These are phyloP conservation scores for Mustela nigripes DNA, from an alignment of 2,113 vertebrate genomes.

Conservation along the genomic window DNA sequence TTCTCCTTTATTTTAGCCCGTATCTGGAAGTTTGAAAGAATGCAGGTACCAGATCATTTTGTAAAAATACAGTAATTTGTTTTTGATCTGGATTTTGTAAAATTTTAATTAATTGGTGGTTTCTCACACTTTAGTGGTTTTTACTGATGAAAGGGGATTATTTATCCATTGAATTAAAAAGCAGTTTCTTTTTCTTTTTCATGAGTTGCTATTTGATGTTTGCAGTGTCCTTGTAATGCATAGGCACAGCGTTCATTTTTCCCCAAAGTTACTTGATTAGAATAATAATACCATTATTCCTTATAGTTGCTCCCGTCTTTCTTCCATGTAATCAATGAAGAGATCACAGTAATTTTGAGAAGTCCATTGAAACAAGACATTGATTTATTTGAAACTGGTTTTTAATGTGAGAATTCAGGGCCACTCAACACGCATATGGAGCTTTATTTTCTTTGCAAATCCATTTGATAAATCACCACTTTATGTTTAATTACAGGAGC, in stretches of 20 bases:
- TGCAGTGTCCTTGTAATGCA: background rate
- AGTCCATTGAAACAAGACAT: background rate
- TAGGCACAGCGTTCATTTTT: background rate
- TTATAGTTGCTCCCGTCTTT: background rate
- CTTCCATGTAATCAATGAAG: background rate
- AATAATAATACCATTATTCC: background rate
- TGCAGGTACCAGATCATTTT: background rate
- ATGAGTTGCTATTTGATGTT: background rate
- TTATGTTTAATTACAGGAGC: slow-evolving; percentile 7
- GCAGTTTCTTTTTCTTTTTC: background rate
- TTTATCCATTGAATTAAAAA: background rate
- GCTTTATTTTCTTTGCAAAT: slow-evolving; percentile 56
- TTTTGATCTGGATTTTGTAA: background rate
- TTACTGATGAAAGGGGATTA: slow-evolving; percentile 25
- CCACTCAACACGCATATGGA: background rate
- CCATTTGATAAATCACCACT: slow-evolving; percentile 44
- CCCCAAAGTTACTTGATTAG: background rate
- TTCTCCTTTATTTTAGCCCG: background rate
- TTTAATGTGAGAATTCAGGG: slow-evolving; percentile 41
- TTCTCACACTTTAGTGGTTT: slow-evolving; percentile 42
- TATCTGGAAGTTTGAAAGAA: background rate
- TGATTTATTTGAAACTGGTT: slow-evolving; percentile 29
- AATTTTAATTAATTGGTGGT: background rate
- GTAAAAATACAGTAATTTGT: slow-evolving; percentile 8
- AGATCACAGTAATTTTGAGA: background rate